A percentile compares a stretch with the other conserved stretches of the same genome.
Conservation (phyloP, 2,888 invertebrate genomes). For the Chromoteleia sp. region DNA sequence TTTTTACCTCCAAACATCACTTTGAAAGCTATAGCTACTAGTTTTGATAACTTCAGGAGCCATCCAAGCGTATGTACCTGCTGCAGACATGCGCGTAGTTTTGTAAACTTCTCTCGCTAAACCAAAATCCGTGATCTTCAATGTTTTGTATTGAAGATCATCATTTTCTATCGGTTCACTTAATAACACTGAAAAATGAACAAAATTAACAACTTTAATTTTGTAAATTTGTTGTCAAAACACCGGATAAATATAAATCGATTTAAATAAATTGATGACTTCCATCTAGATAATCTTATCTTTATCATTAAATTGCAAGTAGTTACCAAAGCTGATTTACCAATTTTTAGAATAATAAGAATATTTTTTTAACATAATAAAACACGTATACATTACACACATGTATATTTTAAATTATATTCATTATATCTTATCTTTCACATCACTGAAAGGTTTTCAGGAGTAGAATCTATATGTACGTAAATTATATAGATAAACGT, state of each 20-base stretch:
- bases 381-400: no score
- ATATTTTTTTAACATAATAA: not conserved
- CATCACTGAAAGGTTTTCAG: no score
- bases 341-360: no score
- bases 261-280: not conserved
- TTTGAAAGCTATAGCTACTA: conserved; percentile 95
- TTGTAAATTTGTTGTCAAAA: no score
- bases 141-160: conserved; percentile 94
- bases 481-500: no score
- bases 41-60: conserved; percentile 98
- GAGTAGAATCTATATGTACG: no score
- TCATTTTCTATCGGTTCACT: conserved; percentile 94
- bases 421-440: no score
- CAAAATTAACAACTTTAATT: not conserved
- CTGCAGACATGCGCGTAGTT: conserved; percentile 98
- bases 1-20: conserved; percentile 96
- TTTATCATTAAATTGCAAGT: not conserved
- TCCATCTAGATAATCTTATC: not conserved
- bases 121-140: conserved; percentile 99
- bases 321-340: no score
- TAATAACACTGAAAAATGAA: conserved; percentile 88
- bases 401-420: no score
- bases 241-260: not conserved
- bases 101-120: conserved; percentile 97
- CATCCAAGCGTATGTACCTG: conserved; percentile 99